Percentiles rank a stretch among this genome's conserved stretches.
phyloP scores from a whole-genome alignment of 2,888 invertebrate species.

The Acanthosepion pharaonis region DNA sequence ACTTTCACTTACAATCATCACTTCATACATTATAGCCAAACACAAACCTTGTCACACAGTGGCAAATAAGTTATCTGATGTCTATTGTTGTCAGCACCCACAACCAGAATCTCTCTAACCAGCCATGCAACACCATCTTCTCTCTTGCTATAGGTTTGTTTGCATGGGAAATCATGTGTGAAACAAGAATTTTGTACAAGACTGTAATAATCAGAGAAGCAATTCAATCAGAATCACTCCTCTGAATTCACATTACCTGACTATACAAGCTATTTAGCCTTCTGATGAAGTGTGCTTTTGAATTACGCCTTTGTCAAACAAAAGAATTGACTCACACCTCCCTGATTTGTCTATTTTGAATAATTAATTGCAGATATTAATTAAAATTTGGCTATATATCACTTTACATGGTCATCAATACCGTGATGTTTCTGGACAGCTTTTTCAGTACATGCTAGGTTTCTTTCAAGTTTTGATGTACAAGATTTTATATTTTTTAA shows the following conservation, averaged over 20 bases:
- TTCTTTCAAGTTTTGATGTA: no score
- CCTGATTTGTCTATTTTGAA: neutral
- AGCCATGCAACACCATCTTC: constrained; percentile 17
- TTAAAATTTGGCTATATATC: neutral
- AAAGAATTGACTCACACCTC: neutral
- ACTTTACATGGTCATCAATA: no score
- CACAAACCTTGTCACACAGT: neutral
- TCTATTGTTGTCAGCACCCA: neutral
- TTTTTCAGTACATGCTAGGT: no score
- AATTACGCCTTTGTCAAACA: neutral
- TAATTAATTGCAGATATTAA: neutral
- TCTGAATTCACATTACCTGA: neutral
- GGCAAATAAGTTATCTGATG: neutral
- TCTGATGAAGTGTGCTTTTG: neutral
- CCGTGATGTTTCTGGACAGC: no score
- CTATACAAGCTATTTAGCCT: neutral
- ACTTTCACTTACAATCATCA: neutral
- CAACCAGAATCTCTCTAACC: neutral
- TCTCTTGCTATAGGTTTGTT: neutral
- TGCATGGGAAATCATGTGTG: constrained; percentile 8
- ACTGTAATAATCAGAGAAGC: neutral
- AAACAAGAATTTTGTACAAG: neutral
- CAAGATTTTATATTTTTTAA: no score
- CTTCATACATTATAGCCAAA: constrained; percentile 18
- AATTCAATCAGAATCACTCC: neutral